These are phyloP conservation scores for Holothuria leucospilota DNA, from an alignment of 53 echinoderm and acorn worm species.

Conservation along the genomic window DNA sequence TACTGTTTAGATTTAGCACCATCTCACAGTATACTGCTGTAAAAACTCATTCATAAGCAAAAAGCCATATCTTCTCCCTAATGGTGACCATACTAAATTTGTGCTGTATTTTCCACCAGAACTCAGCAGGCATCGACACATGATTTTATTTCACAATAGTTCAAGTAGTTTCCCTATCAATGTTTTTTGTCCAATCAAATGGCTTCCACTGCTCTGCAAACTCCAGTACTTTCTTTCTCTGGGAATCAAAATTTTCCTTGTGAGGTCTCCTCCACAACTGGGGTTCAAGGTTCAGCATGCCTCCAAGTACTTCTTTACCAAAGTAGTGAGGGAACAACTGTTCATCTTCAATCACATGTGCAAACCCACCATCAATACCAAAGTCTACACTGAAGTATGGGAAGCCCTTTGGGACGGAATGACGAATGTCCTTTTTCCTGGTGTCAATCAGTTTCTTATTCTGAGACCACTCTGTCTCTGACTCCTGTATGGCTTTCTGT, in stretches of 20 bases:
- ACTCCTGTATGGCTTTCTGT: constrained; percentile 98
- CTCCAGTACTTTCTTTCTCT: constrained; percentile 82
- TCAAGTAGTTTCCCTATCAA: constrained; percentile 74
- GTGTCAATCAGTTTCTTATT: constrained; percentile 99
- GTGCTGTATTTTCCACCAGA: too few species aligned
- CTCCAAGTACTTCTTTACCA: constrained; percentile 97
- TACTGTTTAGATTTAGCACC: too few species aligned
- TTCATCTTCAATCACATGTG: constrained; percentile 97
- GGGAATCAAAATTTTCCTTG: constrained; percentile 90
- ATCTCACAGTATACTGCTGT: too few species aligned
- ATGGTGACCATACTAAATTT: too few species aligned
- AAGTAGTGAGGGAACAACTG: constrained; percentile 93
- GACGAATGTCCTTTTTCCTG: constrained; percentile 86
- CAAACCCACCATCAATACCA: constrained; percentile 98
- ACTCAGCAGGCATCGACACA: neutral
- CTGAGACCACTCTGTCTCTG: constrained; percentile 94
- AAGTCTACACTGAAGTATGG: constrained; percentile 99
- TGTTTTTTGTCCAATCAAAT: constrained; percentile 92
- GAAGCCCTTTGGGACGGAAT: constrained; percentile 89
- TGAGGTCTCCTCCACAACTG: constrained; percentile 87
- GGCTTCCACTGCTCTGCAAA: constrained; percentile 97
- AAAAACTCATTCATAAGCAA: too few species aligned
- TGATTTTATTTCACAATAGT: neutral
- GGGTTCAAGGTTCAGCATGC: constrained; percentile 94
- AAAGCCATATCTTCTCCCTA: too few species aligned